phyloP scores from a whole-genome alignment of 2,797 vertebrate species.

The Chelmon rostratus region DNA sequence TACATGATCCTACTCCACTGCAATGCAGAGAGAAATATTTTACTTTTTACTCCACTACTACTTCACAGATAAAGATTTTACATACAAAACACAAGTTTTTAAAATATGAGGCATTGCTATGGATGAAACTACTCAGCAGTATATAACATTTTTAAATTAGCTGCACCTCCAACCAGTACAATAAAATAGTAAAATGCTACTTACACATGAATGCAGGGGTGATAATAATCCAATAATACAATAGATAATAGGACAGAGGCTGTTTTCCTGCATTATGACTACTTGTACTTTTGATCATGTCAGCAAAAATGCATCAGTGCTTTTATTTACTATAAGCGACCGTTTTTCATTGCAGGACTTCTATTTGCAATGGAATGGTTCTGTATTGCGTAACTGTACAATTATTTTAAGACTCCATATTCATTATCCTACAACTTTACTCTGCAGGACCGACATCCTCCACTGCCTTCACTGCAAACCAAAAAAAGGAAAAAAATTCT shows the following conservation, averaged over 20 bases:
- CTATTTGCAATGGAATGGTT: no score
- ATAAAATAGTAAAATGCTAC: not conserved
- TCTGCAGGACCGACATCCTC: constrained; percentile 7
- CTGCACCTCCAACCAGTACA: not conserved
- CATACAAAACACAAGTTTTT: not conserved
- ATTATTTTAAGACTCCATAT: constrained; percentile 12
- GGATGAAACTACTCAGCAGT: not conserved
- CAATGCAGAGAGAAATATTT: not conserved
- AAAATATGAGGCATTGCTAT: not conserved
- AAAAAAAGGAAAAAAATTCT: constrained; percentile 3
- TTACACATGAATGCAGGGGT: not conserved
- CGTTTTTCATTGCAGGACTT: not conserved
- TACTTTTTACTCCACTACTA: not conserved
- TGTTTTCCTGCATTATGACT: constrained; percentile 5
- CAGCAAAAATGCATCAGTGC: not conserved
- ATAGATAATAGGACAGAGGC: not conserved
- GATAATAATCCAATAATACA: not conserved
- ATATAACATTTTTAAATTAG: not conserved
- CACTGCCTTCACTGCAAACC: not conserved
- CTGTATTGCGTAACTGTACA: not conserved
- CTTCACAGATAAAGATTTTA: not conserved
- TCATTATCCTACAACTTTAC: constrained; percentile 14
- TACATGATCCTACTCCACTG: not conserved
- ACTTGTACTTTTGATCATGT: constrained; percentile 1
- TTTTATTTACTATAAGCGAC: not conserved